Evolutionary conservation across 2,888 invertebrate genomes (phyloP).

Genomic region (Syritta pipiens): DNA sequence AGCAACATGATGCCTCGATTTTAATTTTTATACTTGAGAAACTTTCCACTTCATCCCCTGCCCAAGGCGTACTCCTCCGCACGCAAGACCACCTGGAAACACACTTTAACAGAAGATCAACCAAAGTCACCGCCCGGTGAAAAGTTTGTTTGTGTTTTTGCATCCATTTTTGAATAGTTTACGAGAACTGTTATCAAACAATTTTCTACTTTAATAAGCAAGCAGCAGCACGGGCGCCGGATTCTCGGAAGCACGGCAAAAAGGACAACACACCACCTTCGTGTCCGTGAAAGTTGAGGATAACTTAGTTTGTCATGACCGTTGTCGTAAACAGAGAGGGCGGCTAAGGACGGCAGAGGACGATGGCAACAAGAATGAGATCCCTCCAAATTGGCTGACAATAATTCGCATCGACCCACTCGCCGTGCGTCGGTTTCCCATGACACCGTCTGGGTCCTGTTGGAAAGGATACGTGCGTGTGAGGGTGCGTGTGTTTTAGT

Average conservation of each 20-base stretch:
- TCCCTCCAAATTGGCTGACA: constrained; percentile 29
- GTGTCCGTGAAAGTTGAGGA: constrained; percentile 8
- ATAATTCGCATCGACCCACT: constrained; percentile 17
- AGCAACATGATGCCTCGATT: too few relatives aligned
- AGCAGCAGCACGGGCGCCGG: background rate
- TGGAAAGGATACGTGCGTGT: constrained; percentile 2
- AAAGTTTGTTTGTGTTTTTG: constrained; percentile 26
- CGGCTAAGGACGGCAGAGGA: too few relatives aligned
- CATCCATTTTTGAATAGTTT: constrained; percentile 25
- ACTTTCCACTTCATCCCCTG: too few relatives aligned
- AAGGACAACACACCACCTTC: background rate
- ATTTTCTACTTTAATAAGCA: constrained; percentile 29
- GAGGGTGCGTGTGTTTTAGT: background rate
- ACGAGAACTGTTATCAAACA: constrained; percentile 27
- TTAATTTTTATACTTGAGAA: too few relatives aligned
- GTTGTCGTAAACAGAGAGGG: constrained; percentile 1
- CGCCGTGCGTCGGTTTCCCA: background rate
- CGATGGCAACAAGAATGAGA: too few relatives aligned
- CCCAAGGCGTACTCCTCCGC: too few relatives aligned
- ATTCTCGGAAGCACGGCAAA: background rate
- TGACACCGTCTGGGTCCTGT: background rate
- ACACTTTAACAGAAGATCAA: constrained; percentile 11
- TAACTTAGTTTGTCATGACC: constrained; percentile 22
- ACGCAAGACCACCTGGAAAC: background rate
- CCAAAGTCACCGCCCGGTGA: constrained; percentile 7